phyloP scores from a whole-genome alignment of 2,113 vertebrate species.

The Gorsachius goisagi region DNA sequence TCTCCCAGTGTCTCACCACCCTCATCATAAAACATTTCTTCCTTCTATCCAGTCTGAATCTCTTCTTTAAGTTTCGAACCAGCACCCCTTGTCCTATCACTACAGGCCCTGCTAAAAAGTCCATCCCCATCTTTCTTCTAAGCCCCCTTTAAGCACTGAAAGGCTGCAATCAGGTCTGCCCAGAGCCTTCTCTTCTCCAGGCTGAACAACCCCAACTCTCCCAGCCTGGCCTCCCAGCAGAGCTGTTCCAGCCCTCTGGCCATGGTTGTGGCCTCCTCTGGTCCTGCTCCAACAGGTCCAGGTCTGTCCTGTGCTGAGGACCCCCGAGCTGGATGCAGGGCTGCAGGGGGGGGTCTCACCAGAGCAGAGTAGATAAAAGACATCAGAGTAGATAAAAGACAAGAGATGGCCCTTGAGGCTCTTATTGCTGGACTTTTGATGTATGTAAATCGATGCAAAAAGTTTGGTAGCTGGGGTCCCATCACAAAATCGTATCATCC shows the following conservation, averaged over 20 bases:
- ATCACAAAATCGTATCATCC: neutral
- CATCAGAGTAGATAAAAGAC: neutral
- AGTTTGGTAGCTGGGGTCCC: neutral
- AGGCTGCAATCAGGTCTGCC: neutral
- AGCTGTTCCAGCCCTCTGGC: fast-evolving
- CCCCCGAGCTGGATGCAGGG: neutral
- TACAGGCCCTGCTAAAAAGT: neutral
- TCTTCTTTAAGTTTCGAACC: neutral
- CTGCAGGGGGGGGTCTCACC: neutral
- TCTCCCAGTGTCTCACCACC: fast-evolving
- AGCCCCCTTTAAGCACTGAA: fast-evolving
- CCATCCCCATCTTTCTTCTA: neutral
- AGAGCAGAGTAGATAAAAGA: neutral
- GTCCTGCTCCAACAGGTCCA: fast-evolving
- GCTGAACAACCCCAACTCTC: neutral
- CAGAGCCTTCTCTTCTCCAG: neutral
- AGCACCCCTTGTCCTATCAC: fast-evolving
- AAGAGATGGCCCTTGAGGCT: neutral
- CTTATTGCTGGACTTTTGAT: neutral
- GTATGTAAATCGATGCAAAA: neutral
- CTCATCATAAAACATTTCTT: fast-evolving
- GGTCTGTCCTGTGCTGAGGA: neutral
- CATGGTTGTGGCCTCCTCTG: fast-evolving
- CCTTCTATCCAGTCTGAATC: fast-evolving
- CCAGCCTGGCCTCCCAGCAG: neutral